Base-by-base conservation (phyloP, 2,888 invertebrate genomes). In the Elysia crispata region DNA sequence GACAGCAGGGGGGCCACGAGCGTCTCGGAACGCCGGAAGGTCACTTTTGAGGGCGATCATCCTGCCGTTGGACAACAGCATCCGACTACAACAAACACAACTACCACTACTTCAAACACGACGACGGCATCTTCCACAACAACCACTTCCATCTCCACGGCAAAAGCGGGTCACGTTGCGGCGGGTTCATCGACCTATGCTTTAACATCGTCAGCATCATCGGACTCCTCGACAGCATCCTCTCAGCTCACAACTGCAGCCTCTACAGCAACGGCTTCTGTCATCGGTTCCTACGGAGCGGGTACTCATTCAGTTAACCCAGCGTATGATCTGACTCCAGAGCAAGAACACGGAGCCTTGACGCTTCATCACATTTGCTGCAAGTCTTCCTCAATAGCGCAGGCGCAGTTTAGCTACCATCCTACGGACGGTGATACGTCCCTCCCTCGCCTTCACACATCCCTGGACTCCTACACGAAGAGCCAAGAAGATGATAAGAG, bases 21-120 rank as follows among this genome's bases (percentile, higher is more conserved):
- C 74, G 64, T 79, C 74, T 67, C 74, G 33, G 79, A 80, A 23
- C 80, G 77, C 54, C 77, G 80, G 28, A 80, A 82, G 50, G 70
- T 82, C 28, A 77, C 72, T 20, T 76, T 75, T 72, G 72, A 64
- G 11, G 75, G 73, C 66, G 72, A 72, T 69, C 77, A 25, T 69
- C 80, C 64, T 41, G 66, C 30, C 69, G 72, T 30, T 25, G 75
- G 70, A 28, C 72, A 0, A 20, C 67, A 11, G 66, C 67, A 62
- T 28, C 23, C 41, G 5, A 11, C 41, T 11, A 41, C 41, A 3
- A 41, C 60, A 15, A 69, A 28, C 41, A 60, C 20, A 30, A 60
- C 8, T 75, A 54, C 54, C 28, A 18, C 75, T 18, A n/a, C 64
- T n/a, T 41, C 66, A 20, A 30, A 28, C 31, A 70, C 31, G 25